Evolutionary conservation across 1,140 invertebrate species (phyloP).

Genomic region (Amyelois transitella): DNA sequence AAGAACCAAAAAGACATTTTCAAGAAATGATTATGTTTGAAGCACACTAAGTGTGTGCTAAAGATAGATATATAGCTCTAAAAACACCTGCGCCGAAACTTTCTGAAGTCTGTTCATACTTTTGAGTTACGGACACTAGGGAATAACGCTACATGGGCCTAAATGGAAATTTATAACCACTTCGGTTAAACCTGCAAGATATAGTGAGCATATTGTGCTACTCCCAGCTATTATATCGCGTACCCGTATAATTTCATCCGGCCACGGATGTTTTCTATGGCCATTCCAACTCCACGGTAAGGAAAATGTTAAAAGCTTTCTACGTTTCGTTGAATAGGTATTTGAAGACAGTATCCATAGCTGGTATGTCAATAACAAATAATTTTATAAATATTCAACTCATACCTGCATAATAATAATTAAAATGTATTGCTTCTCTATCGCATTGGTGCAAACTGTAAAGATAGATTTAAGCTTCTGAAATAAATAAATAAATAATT

Average conservation of each 20-base stretch:
- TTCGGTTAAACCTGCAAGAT: conserved; percentile 14
- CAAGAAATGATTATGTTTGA: conserved; percentile 1
- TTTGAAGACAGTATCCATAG: no score
- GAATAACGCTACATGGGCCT: conserved; percentile 29
- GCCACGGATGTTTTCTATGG: not conserved
- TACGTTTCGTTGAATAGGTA: no score
- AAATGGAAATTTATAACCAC: conserved; percentile 43
- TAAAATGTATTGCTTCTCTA: no score
- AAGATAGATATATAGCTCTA: no score
- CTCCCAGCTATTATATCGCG: not conserved
- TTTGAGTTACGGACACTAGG: conserved; percentile 42
- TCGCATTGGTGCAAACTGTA: no score
- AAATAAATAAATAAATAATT: no score
- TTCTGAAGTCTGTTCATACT: conserved; percentile 30
- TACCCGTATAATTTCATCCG: not conserved
- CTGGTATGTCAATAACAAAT: no score
- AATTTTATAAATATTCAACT: no score
- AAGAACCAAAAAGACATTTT: not conserved
- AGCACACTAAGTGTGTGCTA: not conserved
- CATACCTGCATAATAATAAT: no score
- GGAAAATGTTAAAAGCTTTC: not conserved
- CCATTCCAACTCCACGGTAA: not conserved
- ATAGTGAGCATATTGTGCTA: not conserved
- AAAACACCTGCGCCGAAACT: conserved; percentile 42
- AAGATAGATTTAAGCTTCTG: no score